Evolutionary conservation across 1,140 invertebrate genomes (phyloP), one percentile per base, ranked within the genome.

Genomic region (Drosophila athabasca): DNA sequence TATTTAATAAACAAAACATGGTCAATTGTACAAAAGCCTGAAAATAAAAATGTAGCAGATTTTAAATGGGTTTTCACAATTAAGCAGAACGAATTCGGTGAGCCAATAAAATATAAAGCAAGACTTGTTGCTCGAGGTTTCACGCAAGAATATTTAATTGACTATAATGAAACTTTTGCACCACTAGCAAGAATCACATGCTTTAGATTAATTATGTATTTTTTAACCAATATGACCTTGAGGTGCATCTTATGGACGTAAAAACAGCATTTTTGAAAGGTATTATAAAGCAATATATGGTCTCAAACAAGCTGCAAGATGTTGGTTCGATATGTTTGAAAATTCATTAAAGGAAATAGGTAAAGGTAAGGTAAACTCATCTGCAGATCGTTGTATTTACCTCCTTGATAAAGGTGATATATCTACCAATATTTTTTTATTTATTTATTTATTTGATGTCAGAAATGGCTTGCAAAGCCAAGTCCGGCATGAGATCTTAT

Each of bases 191-290:
- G 26, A 52, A 52, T 77, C 92, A 24, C 67, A 19, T 44, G 53
- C 44, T 58, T 46, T 8, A 17, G 41, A 68, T 79, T 90, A 15
- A 79, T 90, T 41, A 72, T 92, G 31, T 88, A 91, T 7, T 92
- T 93, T 76, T 67, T 26, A 87, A 92, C 81, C 92, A 92, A 57
- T 62, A 76, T 51, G 62, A 93, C 39, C 84, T 93, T 43, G 83
- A 92, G 65, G 64, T 88, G 8, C 76, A 93, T 57, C 92, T 91
- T 26, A 54, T 54, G 19, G 52, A 41, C 26, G 39, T 44, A 11
- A 65, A 55, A 39, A 60, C 53, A 52, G 49, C 13, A 55, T 29
- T 29, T 29, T 29, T 29, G 26, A 29, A 29, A 6, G 26, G 26
- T 29, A 29, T 29, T 29, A 1, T 49, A 45, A 70, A 52, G 22